Evolutionary conservation across 2,797 vertebrate genomes (phyloP), one percentile per base, ranked within the genome.

Genomic region (Acropternis orthonyx): DNA sequence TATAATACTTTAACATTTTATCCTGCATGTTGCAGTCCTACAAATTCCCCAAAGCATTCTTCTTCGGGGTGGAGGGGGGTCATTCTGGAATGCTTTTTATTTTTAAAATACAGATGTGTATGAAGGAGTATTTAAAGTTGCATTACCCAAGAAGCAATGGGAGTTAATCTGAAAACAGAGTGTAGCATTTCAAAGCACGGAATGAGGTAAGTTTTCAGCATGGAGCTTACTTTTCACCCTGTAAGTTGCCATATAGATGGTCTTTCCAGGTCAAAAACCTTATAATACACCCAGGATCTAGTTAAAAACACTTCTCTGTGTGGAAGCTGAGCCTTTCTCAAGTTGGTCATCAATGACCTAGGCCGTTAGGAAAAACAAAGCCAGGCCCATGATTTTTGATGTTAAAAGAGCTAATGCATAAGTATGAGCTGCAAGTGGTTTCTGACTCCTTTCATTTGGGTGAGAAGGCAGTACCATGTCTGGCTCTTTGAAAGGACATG

Each of bases 21-120:
- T 83, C 80, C 72, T 91, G 21, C 28, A 5, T 41, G 39, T 52
- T 95, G 58, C 75, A 93, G 48, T 52, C 89, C 86, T 75, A 85
- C 72, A 83, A 91, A 92, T 76, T 87, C 88, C 84, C 55, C 19
- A 77, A 61, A 89, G 81, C 18, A 18, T 85, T 97, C 81, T 88
- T 82, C 63, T 46, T 73, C 3, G 2, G 16, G 10, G 55, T 63
- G 43, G 73, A 65, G 44, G 44, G 67, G 10, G 6, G n/a, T 90
- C 66, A 46, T 76, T 95, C 82, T 86, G 80, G 44, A 86, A 77
- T 74, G 44, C 21, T 72, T 94, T 92, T 89, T 76, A 92, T 72
- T 94, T 92, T 89, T 76, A 92, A 91, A 87, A 84, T 67, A 86
- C 44, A 67, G 71, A 79, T 51, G 21, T 71, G 46, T 59, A 37